Evolutionary conservation across 2,888 invertebrate genomes (phyloP), one percentile per base, ranked within the genome.

Genomic region (Lathronympha strigana): DNA sequence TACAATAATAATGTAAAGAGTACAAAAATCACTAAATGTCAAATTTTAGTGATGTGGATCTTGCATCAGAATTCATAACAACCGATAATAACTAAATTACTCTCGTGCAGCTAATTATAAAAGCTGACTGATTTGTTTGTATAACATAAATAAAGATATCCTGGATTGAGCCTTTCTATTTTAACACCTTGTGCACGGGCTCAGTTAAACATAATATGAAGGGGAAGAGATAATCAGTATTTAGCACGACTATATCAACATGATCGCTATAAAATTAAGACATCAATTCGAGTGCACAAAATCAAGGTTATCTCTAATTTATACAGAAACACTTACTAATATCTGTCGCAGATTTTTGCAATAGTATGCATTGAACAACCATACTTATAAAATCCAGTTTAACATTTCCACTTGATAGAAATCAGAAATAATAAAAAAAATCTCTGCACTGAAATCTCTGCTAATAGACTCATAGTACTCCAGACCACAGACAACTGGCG

Each of bases 61-160:
- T 66, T 66, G 60, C 53, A 60, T 60, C 61, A 66, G 66, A 45
- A 66, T 23, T 33, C 63, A 58, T 61, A 61, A 54, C 60, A 49
- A 49, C 54, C 53, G 60, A 66, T 66, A 66, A 54, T 61, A 60
- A 53, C 45, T 61, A 54, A 61, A 66, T 54, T 66, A 66, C 53
- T 54, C 61, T 49, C 40, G 11, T 49, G 31, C 49, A 66, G 61
- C 66, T 66, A 66, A 66, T 66, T 61, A 61, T 66, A 61, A 66
- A 64, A 28, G 31, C 66, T 66, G 66, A 61, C 53, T 13, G 40
- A 61, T 66, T 66, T 66, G 66, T 66, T 66, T 61, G 61, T 54
- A 45, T 54, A 54, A 58, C 51, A 58, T 53, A 36, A 60, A 47
- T 53, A 38, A 61, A 53, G 38, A 49, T 47, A 49, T 8, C 23